These are phyloP conservation scores for Isotomurus palustris DNA, from an alignment of 2,888 invertebrate species.

Conservation along the genomic window DNA sequence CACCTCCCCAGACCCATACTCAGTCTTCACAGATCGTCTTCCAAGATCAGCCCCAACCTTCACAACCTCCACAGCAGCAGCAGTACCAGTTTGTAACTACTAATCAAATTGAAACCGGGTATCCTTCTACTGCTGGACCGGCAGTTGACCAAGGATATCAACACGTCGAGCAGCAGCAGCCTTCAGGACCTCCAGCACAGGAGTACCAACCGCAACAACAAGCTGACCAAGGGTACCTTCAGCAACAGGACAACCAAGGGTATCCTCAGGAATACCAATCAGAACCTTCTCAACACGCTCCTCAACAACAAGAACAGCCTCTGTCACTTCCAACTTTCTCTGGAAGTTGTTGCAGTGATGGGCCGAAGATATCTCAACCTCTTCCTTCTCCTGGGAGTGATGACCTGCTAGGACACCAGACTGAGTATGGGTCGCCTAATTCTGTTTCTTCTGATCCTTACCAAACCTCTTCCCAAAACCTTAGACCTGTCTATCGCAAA, in stretches of 20 bases:
- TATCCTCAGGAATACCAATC: constrained; percentile 21
- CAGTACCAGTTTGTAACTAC: constrained; percentile 13
- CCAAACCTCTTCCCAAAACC: constrained; percentile 33
- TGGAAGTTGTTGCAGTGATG: constrained; percentile 36
- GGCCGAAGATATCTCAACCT: constrained; percentile 11
- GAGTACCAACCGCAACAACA: constrained; percentile 7
- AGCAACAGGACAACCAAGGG: constrained; percentile 19
- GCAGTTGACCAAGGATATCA: not conserved
- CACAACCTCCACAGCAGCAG: constrained; percentile 16
- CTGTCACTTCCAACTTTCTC: constrained; percentile 35
- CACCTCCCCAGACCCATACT: constrained; percentile 31
- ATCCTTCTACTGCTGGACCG: not conserved
- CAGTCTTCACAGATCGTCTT: constrained; percentile 33
- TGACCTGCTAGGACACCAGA: too few relatives aligned
- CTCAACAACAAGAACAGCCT: constrained; percentile 11
- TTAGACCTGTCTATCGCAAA: constrained; percentile 34
- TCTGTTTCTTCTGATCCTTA: constrained; percentile 27
- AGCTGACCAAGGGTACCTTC: constrained; percentile 8
- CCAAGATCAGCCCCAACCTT: constrained; percentile 4
- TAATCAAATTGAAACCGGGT: constrained; percentile 22
- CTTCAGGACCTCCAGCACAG: not conserved
- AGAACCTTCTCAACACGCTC: too few relatives aligned
- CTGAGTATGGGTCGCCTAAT: constrained; percentile 37
- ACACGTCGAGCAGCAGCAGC: constrained; percentile 1
- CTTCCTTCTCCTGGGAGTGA: constrained; percentile 8